Evolutionary conservation across 2,888 invertebrate species (phyloP).

Genomic region (Lepidochitona cinerea): DNA sequence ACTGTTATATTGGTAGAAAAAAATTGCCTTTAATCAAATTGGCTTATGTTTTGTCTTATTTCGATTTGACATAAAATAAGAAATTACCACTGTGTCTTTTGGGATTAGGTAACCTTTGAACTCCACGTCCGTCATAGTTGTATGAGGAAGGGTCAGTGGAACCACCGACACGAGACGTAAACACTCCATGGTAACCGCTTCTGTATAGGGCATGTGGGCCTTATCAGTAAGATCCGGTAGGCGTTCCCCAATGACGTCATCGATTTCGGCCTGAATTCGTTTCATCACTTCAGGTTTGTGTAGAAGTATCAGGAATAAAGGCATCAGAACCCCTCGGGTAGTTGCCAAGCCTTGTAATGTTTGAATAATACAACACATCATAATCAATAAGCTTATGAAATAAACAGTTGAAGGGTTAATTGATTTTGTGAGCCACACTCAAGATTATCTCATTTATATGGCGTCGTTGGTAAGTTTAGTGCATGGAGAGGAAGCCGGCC

Average conservation of each 20-base stretch:
- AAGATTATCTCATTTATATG: too few relatives aligned
- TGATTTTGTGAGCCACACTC: too few relatives aligned
- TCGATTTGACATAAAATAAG: too few relatives aligned
- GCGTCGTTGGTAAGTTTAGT: too few relatives aligned
- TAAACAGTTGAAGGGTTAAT: too few relatives aligned
- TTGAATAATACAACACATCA: too few relatives aligned
- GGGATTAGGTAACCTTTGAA: background rate
- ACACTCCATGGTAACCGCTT: slow-evolving; percentile 38
- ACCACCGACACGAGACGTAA: slow-evolving; percentile 35
- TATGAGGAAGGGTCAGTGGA: slow-evolving; percentile 18
- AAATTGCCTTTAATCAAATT: too few relatives aligned
- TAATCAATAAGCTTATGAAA: too few relatives aligned
- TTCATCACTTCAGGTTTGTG: background rate
- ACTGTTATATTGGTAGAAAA: too few relatives aligned
- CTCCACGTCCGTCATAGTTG: background rate
- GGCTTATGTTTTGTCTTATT: too few relatives aligned
- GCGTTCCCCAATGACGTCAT: slow-evolving; percentile 59
- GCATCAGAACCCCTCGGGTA: background rate
- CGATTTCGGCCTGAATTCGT: slow-evolving; percentile 8
- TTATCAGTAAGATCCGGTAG: slow-evolving; percentile 16
- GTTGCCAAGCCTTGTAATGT: background rate
- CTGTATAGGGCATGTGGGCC: slow-evolving; percentile 23
- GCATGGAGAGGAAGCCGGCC: too few relatives aligned
- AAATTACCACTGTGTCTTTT: background rate
- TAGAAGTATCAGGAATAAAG: background rate